phyloP scores from a whole-genome alignment of 2,113 vertebrate genomes.

The Azemiops feae region DNA sequence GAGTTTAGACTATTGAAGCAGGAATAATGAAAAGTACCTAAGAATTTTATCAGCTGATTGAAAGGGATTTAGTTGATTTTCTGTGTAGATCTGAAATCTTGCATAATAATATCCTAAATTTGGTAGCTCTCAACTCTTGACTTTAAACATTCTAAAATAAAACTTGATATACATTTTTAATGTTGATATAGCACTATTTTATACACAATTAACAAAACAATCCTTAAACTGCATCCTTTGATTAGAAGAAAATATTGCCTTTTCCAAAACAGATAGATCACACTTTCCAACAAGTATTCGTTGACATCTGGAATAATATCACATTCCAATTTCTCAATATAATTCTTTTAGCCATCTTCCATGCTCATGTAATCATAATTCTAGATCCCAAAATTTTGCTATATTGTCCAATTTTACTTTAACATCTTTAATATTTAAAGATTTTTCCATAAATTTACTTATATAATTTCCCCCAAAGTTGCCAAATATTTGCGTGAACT shows the following conservation, averaged over 20 bases:
- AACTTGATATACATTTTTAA: neutral
- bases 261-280: neutral
- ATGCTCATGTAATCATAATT: neutral
- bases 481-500: neutral
- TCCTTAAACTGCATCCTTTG: neutral
- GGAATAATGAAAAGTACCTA: neutral
- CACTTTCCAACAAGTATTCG: neutral
- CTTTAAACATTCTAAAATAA: neutral
- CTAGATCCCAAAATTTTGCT: neutral
- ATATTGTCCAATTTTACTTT: neutral
- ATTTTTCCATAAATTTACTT: neutral
- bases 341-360: neutral
- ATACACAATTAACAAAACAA: neutral
- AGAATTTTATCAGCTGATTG: neutral
- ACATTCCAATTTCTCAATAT: neutral
- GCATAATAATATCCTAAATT: neutral
- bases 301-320: neutral
- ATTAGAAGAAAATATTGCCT: neutral
- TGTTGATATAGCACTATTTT: neutral
- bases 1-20: neutral
- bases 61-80: neutral
- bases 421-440: neutral
- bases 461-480: neutral
- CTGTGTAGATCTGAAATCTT: neutral
- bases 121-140: neutral